Percentiles rank a stretch among this genome's conserved stretches.
These are phyloP conservation scores for Mylabris phalerata DNA, from an alignment of 1,140 invertebrate genomes.

Conservation along the genomic window DNA sequence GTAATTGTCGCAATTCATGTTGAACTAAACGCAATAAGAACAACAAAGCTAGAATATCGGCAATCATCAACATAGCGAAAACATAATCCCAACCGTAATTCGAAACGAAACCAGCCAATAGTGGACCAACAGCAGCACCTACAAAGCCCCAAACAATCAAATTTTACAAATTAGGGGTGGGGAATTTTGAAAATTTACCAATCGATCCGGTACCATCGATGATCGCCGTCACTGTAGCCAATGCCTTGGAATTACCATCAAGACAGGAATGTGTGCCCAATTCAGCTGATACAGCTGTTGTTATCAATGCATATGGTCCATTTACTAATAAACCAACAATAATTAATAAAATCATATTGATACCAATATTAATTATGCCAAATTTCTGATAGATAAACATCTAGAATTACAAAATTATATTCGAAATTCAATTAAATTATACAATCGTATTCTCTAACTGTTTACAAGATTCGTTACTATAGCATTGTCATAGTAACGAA, in stretches of 20 bases:
- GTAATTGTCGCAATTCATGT: conserved; percentile 19
- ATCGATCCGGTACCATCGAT: conserved; percentile 95
- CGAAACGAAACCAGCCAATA: conserved; percentile 79
- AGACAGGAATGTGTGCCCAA: conserved; percentile 83
- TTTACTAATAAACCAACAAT: conserved; percentile 81
- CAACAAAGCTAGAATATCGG: conserved; percentile 73
- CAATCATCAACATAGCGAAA: conserved; percentile 85
- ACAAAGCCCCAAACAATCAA: conserved; percentile 22
- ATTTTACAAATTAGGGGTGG: too few species aligned
- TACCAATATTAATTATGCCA: conserved; percentile 52
- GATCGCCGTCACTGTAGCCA: conserved; percentile 93
- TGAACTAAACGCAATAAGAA: conserved; percentile 47
- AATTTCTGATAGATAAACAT: conserved; percentile 71
- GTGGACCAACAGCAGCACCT: conserved; percentile 85
- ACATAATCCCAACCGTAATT: conserved; percentile 74
- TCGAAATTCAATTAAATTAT: too few species aligned
- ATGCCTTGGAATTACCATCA: conserved; percentile 76
- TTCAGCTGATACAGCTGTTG: conserved; percentile 92
- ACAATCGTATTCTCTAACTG: too few species aligned
- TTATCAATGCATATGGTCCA: conserved; percentile 93
- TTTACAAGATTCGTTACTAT: too few species aligned
- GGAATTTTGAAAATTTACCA: conserved; percentile 45
- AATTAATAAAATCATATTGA: conserved; percentile 67
- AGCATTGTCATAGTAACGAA: too few species aligned
- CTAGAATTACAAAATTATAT: conserved; percentile 45